These are phyloP conservation scores for Protaetia brevitarsis DNA, from an alignment of 1,140 invertebrate genomes.

Conservation along the genomic window DNA sequence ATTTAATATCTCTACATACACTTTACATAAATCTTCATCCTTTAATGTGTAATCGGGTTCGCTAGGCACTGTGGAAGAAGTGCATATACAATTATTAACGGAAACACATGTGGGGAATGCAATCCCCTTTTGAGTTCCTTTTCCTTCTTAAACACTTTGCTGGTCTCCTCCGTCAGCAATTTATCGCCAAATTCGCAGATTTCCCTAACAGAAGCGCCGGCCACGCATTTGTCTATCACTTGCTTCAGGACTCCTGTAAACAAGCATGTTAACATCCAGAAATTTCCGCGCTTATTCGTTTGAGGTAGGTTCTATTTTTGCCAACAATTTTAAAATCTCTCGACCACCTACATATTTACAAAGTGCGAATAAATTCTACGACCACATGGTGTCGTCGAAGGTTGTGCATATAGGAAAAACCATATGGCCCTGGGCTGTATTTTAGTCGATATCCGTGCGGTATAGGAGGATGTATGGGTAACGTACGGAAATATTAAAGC, in stretches of 20 bases:
- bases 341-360: background rate
- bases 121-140: conserved; percentile 98
- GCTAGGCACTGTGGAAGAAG: conserved; percentile 92
- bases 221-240: conserved; percentile 83
- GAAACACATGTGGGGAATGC: conserved; percentile 99
- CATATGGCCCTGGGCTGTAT: conserved; percentile 24
- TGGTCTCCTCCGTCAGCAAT: conserved; percentile 85
- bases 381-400: conserved; percentile 24
- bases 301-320: too few species aligned
- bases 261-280: conserved; percentile 20
- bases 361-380: background rate
- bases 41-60: conserved; percentile 87
- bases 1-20: too few species aligned
- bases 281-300: too few species aligned
- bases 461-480: background rate
- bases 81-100: conserved; percentile 98
- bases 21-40: conserved; percentile 95
- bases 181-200: conserved; percentile 92
- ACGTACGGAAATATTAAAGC: background rate
- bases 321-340: too few species aligned
- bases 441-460: background rate
- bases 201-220: conserved; percentile 83
- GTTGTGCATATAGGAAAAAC: background rate
- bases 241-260: conserved; percentile 82
- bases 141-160: conserved; percentile 97